Conservation (phyloP, 92 coral and sea anemone species). For the Epizoanthus illoricatus region DNA sequence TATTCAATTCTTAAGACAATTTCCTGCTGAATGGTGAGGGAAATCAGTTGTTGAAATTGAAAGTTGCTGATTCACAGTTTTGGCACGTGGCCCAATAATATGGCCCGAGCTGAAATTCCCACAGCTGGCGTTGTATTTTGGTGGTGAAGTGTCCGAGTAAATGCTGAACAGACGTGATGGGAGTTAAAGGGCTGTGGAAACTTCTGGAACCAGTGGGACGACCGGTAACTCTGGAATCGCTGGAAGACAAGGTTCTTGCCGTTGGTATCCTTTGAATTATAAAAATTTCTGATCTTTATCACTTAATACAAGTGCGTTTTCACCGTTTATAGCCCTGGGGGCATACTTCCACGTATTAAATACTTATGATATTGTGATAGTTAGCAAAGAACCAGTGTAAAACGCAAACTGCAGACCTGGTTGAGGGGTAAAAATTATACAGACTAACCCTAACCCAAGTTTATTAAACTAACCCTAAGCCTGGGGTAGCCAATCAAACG, state of each 20-base stretch:
- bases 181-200: constrained; percentile 98
- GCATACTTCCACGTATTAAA: too few species aligned
- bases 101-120: not conserved
- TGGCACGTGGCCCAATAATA: constrained; percentile 4
- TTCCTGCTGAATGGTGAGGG: not conserved
- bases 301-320: too few species aligned
- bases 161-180: constrained; percentile 55
- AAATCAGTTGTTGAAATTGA: not conserved
- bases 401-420: too few species aligned
- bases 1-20: not conserved
- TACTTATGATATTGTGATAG: too few species aligned
- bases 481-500: too few species aligned
- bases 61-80: not conserved
- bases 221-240: constrained; percentile 87
- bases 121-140: too few species aligned
- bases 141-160: not conserved
- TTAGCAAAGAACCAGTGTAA: too few species aligned
- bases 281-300: not conserved
- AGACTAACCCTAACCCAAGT: too few species aligned
- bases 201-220: constrained; percentile 90
- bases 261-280: constrained; percentile 92
- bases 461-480: too few species aligned
- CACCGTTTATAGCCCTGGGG: too few species aligned
- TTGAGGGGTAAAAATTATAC: too few species aligned
- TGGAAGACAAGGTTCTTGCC: constrained; percentile 85